These are phyloP conservation scores for Sphinx pinastri DNA, from an alignment of 2,888 invertebrate species.

Conservation along the genomic window DNA sequence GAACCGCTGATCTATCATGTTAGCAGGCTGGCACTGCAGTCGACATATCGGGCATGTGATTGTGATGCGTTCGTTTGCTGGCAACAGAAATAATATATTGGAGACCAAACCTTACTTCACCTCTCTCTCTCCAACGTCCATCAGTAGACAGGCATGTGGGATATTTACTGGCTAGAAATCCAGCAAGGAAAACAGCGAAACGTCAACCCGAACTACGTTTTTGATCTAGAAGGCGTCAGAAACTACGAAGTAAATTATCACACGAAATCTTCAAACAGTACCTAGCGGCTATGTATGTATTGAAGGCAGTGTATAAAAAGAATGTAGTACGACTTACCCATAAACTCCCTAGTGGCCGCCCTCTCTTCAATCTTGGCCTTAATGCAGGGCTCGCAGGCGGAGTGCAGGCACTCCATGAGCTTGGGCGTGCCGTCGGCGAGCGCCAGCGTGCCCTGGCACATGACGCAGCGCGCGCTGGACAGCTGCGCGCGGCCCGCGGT, in stretches of 20 bases:
- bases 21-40: conserved; percentile 87
- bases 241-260: too few species aligned
- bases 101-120: too few species aligned
- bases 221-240: too few species aligned
- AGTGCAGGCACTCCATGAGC: conserved; percentile 94
- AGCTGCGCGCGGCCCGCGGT: conserved; percentile 51
- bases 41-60: conserved; percentile 89
- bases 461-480: conserved; percentile 79
- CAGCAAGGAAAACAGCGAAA: too few species aligned
- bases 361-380: conserved; percentile 85
- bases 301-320: neutral
- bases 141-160: too few species aligned
- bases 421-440: conserved; percentile 86
- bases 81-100: conserved; percentile 5
- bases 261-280: too few species aligned
- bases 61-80: conserved; percentile 71
- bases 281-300: too few species aligned
- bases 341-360: conserved; percentile 65
- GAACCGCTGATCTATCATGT: conserved; percentile 94
- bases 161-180: too few species aligned
- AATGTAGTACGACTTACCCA: conserved; percentile 50
- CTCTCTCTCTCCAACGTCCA: too few species aligned
- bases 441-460: conserved; percentile 69
- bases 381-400: conserved; percentile 91
- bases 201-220: too few species aligned